A percentile compares a stretch with the other conserved stretches of the same genome.
phyloP scores from a whole-genome alignment of 2,888 invertebrate genomes.

The Diaphora mendica region DNA sequence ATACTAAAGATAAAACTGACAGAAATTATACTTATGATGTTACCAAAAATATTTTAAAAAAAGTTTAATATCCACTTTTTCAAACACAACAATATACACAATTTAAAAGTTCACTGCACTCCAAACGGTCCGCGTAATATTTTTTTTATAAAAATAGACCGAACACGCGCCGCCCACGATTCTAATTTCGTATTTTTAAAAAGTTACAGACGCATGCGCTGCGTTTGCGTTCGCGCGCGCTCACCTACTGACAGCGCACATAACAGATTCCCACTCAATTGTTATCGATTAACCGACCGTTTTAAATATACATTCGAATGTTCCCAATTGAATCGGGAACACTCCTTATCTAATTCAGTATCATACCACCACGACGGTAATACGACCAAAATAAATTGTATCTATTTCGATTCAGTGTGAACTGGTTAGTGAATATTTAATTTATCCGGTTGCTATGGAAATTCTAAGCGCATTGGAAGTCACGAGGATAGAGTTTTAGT shows the following conservation, averaged over 20 bases:
- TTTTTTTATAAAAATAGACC: constrained; percentile 69
- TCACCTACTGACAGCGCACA: constrained; percentile 64
- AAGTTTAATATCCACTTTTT: constrained; percentile 45
- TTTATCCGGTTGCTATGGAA: constrained; percentile 44
- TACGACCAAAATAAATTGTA: constrained; percentile 19
- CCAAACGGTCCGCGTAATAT: constrained; percentile 55
- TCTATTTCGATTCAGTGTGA: constrained; percentile 12
- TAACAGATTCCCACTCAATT: constrained; percentile 55
- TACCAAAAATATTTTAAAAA: constrained; percentile 20
- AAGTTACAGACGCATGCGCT: constrained; percentile 67
- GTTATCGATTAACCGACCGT: constrained; percentile 60
- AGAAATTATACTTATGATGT: constrained; percentile 9
- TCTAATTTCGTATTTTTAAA: constrained; percentile 60
- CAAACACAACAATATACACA: constrained; percentile 41
- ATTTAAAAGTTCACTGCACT: constrained; percentile 78
- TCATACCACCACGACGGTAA: constrained; percentile 25
- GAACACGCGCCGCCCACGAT: constrained; percentile 62
- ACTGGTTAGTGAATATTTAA: constrained; percentile 24
- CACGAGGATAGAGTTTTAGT: constrained; percentile 48
- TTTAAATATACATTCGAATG: constrained; percentile 46
- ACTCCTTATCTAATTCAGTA: constrained; percentile 25
- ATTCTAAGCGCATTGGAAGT: constrained; percentile 52
- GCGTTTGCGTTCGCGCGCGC: constrained; percentile 64
- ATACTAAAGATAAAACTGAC: background rate
- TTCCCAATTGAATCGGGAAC: constrained; percentile 19